Evolutionary conservation across 2,797 vertebrate genomes (phyloP), one percentile per base, ranked within the genome.

Genomic region (Eulemur mongoz): DNA sequence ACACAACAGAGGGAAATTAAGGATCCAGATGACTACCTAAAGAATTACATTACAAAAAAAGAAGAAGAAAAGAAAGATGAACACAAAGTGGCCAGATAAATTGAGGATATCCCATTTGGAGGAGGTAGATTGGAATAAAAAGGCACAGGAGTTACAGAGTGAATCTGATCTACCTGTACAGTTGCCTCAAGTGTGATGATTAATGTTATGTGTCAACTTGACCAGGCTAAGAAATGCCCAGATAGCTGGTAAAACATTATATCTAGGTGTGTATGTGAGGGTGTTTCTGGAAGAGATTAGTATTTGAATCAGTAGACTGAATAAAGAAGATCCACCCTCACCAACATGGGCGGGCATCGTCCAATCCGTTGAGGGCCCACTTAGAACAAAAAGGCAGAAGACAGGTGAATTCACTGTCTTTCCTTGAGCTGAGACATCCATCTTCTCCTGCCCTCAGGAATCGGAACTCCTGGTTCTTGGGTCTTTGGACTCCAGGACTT

Each of bases 1-100:
- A 80, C 35, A 96, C 12, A 72, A 83, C 27, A 89, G 35, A 93
- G 35, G 48, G 45, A 96, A 91, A 94, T 86, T 79, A 94, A 78
- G 38, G 50, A 86, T 93, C 43, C 57, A 91, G 32, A 83, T 83
- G 89, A 67, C 52, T 57, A 67, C 23, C 48, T 81, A 14, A 81
- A 92, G 67, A 88, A 91, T 85, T 48, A 50, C 48, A 32, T 54
- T 75, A 75, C 57, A 91, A 84, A 52, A 70, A 38, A n/a, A 84
- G 43, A 91, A 72, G 40, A 87, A 89, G 22, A 81, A 81, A 78
- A 82, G 14, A 69, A 92, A 83, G 72, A 65, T 57, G 14, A 92
- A 95, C 27, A 59, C 32, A 81, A 76, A 95, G 45, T 84, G 38
- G 35, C 40, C 86, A 80, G 78, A 40, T 91, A 88, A 85, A 89